Base-by-base conservation (phyloP, 2,888 invertebrate species). In the Macrophya alboannulata region DNA sequence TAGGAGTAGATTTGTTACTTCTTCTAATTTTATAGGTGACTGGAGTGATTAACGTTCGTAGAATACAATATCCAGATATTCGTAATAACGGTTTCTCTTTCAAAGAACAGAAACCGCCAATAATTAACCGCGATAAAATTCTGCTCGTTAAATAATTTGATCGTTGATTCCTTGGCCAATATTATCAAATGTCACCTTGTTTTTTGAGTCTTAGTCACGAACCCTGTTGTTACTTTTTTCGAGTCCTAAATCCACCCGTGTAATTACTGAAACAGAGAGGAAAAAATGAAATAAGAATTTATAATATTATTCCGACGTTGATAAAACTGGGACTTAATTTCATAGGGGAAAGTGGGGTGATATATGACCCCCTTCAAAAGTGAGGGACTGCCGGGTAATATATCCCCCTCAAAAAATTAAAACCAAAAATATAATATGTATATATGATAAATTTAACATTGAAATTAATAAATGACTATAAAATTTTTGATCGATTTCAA, bases 191-290 rank as follows among this genome's bases (percentile, higher is more conserved):
- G 62, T 62, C 25, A 25, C 62, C 62, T 12, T 25, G 62, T 62
- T 62, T 62, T 25, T 62, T 25, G 62, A 62, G 62, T 25, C 25
- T 25, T 25, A 10, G 25, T 62, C 62, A 62, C 25, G 62, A 62
- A 62, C 62, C 62, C 21, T 12, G 21, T 62, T 62, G 21, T 62
- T 12, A 62, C 25, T 62, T 62, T 62, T 31, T 62, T 62, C 10
- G 62, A 25, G 25, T 62, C 25, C 21, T 62, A 12, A 62, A 62
- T 21, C 62, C 62, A 62, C 62, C 62, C 21, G 25, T 62, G n/a
- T 55, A 62, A 62, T 62, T 12, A 62, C 62, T 62, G 62, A 25
- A 62, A 62, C 62, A 62, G 62, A 62, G n/a, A 62, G 10, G 25
- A 25, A 62, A 62, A 25, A 21, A 10, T 4, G 25, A 62, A 9